A percentile compares a stretch with the other conserved stretches of the same genome.
These are phyloP conservation scores for Tipula confusa DNA, from an alignment of 2,888 invertebrate genomes.

Conservation along the genomic window DNA sequence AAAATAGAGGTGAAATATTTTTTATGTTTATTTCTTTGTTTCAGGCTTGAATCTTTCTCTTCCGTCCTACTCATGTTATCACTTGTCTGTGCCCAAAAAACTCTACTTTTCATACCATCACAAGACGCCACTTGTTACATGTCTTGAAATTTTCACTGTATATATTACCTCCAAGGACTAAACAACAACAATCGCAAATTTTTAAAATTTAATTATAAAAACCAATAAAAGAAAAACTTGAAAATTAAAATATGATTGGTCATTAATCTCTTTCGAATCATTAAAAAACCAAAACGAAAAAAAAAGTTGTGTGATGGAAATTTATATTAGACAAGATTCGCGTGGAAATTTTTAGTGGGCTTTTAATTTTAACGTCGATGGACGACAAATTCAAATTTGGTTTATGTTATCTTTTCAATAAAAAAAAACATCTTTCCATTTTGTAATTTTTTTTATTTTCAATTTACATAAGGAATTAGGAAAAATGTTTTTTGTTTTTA, in stretches of 20 bases:
- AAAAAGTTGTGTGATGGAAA: neutral
- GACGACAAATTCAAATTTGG: neutral
- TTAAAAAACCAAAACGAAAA: neutral
- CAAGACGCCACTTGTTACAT: too few relatives aligned
- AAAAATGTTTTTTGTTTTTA: neutral
- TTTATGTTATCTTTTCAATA: neutral
- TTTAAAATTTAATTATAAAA: neutral
- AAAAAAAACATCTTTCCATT: neutral
- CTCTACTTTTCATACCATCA: too few relatives aligned
- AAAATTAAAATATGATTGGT: slow-evolving; percentile 25
- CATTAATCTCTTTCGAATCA: slow-evolving; percentile 20
- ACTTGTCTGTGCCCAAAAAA: too few relatives aligned
- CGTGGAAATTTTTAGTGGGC: neutral
- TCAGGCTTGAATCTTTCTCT: too few relatives aligned
- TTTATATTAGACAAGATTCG: neutral
- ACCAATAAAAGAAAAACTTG: neutral
- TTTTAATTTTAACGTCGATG: neutral
- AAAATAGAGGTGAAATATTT: too few relatives aligned
- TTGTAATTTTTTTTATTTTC: neutral
- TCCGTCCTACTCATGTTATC: too few relatives aligned
- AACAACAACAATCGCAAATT: neutral
- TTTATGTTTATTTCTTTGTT: too few relatives aligned
- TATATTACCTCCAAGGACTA: neutral
- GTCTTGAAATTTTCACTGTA: neutral
- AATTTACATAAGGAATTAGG: neutral